phyloP scores from a whole-genome alignment of 1,140 invertebrate species.

The Meloidogyne exigua region DNA sequence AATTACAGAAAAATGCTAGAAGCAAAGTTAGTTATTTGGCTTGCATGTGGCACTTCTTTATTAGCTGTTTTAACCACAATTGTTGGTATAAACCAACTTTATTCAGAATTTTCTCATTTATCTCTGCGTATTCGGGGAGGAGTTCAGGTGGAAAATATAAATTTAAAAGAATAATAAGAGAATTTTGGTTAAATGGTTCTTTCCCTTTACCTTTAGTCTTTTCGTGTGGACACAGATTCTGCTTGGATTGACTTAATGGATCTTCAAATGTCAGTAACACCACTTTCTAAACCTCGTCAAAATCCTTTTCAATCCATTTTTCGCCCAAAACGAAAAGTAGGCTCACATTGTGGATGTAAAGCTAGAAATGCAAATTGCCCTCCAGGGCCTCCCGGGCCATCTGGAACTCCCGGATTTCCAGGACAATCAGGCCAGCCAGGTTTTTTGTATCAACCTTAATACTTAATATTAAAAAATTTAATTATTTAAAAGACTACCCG shows the following conservation, averaged over 20 bases:
- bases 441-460: no score
- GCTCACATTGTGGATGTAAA: constrained; percentile 45
- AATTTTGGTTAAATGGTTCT: background rate
- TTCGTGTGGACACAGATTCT: constrained; percentile 45
- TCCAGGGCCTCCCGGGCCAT: constrained; percentile 20
- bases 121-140: constrained; percentile 38
- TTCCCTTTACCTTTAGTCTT: constrained; percentile 6
- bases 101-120: constrained; percentile 43
- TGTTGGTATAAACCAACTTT: constrained; percentile 39
- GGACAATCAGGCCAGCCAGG: constrained; percentile 14
- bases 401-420: background rate
- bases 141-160: constrained; percentile 18
- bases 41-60: constrained; percentile 35
- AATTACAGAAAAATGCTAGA: constrained; percentile 32
- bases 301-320: constrained; percentile 55
- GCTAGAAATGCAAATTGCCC: constrained; percentile 34
- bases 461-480: no score
- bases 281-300: constrained; percentile 48
- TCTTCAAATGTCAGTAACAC: constrained; percentile 44
- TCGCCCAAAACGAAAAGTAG: constrained; percentile 50
- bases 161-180: background rate
- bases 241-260: constrained; percentile 53
- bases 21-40: constrained; percentile 40
- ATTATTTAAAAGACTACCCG: no score
- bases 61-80: constrained; percentile 42